Evolutionary conservation across 2,888 invertebrate genomes (phyloP).

Genomic region (Artemia sinica): DNA sequence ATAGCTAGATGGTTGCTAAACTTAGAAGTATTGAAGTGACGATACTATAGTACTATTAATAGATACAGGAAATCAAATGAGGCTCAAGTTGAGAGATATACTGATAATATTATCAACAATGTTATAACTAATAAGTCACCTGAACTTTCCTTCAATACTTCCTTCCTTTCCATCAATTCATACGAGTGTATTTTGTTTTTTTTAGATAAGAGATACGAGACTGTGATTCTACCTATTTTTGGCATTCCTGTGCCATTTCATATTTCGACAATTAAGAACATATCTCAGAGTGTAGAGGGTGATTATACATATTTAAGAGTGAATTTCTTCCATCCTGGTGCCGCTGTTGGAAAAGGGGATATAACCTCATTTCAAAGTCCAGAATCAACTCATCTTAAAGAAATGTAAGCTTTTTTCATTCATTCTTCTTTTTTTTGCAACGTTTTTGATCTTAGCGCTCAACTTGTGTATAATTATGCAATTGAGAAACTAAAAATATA

Average conservation of each 20-base stretch:
- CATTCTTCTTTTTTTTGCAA: slow-evolving; percentile 7
- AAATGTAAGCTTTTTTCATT: slow-evolving; percentile 52
- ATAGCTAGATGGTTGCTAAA: too few relatives aligned
- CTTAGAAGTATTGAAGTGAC: too few relatives aligned
- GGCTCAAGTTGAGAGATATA: too few relatives aligned
- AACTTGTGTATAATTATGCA: too few relatives aligned
- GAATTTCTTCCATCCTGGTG: slow-evolving; percentile 96
- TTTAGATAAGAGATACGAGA: slow-evolving; percentile 86
- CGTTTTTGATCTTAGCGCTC: too few relatives aligned
- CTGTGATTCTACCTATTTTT: slow-evolving; percentile 91
- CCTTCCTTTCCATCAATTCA: background rate
- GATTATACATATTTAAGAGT: slow-evolving; percentile 93
- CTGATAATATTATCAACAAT: too few relatives aligned
- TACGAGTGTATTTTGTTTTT: slow-evolving; percentile 25
- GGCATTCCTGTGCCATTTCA: slow-evolving; percentile 93
- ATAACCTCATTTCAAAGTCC: slow-evolving; percentile 79
- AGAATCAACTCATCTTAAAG: slow-evolving; percentile 92
- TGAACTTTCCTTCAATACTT: background rate
- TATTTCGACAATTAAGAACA: slow-evolving; percentile 96
- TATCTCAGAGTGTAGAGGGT: slow-evolving; percentile 93
- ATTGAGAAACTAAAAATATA: too few relatives aligned
- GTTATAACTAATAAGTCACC: too few relatives aligned
- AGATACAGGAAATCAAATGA: too few relatives aligned
- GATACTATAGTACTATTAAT: too few relatives aligned
- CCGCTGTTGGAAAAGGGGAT: slow-evolving; percentile 84